Conservation (phyloP, 2,797 vertebrate genomes). For the Coranthus polyacanthus region DNA sequence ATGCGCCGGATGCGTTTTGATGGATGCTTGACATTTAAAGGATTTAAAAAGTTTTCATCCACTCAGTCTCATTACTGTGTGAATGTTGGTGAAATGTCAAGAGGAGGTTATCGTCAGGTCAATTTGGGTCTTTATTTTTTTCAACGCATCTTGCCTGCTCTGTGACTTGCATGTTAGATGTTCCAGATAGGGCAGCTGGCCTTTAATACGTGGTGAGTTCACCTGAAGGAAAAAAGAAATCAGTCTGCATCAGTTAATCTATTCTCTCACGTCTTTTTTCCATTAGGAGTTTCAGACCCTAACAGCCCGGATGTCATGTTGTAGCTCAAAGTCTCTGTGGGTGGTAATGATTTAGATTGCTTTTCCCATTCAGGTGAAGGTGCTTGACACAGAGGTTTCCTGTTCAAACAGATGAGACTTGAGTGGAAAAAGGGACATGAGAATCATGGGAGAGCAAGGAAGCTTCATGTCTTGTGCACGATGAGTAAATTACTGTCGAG, state of each 20-base stretch:
- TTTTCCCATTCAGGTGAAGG: slow-evolving; percentile 37
- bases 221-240: slow-evolving; percentile 16
- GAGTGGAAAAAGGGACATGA: slow-evolving; percentile 23
- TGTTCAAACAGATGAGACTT: slow-evolving; percentile 4
- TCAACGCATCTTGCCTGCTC: slow-evolving; percentile 5
- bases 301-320: slow-evolving; percentile 12
- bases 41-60: slow-evolving; percentile 20
- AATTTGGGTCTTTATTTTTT: slow-evolving; percentile 15
- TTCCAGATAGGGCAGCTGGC: slow-evolving; percentile 12
- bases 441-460: slow-evolving; percentile 3
- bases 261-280: slow-evolving; percentile 23
- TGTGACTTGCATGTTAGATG: slow-evolving; percentile 17
- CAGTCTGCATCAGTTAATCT: slow-evolving; percentile 16
- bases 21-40: slow-evolving; percentile 34
- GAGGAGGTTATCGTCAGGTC: slow-evolving; percentile 30
- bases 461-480: neutral
- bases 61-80: slow-evolving; percentile 3
- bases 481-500: slow-evolving; percentile 6
- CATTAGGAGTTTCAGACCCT: slow-evolving; percentile 30
- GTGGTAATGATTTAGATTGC: slow-evolving; percentile 44
- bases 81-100: neutral
- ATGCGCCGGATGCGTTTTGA: slow-evolving; percentile 25
- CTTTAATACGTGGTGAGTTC: slow-evolving; percentile 28
- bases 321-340: slow-evolving; percentile 27
- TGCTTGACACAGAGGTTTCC: slow-evolving; percentile 10